Evolutionary conservation across 2,797 vertebrate genomes (phyloP).

Genomic region (Clangula hyemalis): DNA sequence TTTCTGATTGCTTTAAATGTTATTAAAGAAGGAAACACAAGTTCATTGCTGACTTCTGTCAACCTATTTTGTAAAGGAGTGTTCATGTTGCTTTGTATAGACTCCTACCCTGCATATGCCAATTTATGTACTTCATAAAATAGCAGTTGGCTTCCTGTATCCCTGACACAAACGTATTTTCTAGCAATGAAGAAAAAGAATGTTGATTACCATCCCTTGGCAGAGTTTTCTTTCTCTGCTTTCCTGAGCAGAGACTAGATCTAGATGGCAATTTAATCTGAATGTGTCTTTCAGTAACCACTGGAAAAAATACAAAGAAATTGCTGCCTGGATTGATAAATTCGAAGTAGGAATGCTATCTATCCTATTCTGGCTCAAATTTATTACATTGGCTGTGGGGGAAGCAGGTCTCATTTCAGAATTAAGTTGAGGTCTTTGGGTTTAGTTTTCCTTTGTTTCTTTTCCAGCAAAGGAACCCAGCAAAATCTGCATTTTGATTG

Average conservation of each 20-base stretch:
- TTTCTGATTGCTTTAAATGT: background rate
- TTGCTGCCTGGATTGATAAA: background rate
- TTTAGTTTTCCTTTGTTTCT: background rate
- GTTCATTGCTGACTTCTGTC: background rate
- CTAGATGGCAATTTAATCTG: background rate
- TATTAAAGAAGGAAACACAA: background rate
- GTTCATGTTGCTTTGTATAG: background rate
- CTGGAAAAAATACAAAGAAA: background rate
- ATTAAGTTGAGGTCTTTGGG: background rate
- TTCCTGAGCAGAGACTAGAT: background rate
- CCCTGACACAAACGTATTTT: background rate
- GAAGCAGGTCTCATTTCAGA: background rate
- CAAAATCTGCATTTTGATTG: background rate
- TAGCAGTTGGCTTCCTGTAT: background rate
- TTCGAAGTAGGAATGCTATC: background rate
- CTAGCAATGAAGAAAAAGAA: background rate
- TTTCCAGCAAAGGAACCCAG: background rate
- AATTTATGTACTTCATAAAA: background rate
- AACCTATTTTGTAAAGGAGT: background rate
- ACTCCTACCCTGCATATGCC: background rate
- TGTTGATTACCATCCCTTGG: background rate
- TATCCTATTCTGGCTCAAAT: background rate
- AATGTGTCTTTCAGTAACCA: background rate
- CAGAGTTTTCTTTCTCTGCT: background rate
- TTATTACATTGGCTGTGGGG: background rate